Evolutionary conservation across 2,113 vertebrate species (phyloP).

Genomic region (Lota lota): DNA sequence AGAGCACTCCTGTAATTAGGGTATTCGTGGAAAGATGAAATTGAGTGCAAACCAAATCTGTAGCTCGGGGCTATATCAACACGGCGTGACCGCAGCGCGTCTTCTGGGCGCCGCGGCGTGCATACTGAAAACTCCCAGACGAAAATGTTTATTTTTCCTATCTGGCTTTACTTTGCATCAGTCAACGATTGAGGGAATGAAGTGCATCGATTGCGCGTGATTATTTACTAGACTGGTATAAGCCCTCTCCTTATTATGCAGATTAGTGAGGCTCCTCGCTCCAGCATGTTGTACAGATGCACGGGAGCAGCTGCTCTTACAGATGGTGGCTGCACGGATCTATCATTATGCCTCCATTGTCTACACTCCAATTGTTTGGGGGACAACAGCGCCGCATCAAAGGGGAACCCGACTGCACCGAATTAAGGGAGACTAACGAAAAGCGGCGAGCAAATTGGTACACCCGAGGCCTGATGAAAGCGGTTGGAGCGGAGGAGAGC

Average conservation of each 20-base stretch:
- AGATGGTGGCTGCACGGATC: conserved; percentile 99
- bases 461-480: conserved; percentile 70
- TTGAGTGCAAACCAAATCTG: conserved; percentile 66
- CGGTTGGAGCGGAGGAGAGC: conserved; percentile 61
- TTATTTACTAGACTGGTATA: conserved; percentile 99
- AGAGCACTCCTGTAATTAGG: conserved; percentile 69
- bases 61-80: conserved; percentile 78
- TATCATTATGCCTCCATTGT: conserved; percentile 99
- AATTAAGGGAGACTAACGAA: conserved; percentile 80
- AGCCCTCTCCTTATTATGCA: conserved; percentile 99
- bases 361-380: conserved; percentile 90
- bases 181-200: conserved; percentile 91
- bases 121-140: conserved; percentile 78
- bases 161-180: conserved; percentile 24
- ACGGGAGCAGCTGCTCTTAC: conserved; percentile 98
- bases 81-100: conserved; percentile 81
- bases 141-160: conserved; percentile 36
- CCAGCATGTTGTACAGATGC: conserved; percentile 99
- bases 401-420: conserved; percentile 87
- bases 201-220: conserved; percentile 95
- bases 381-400: conserved; percentile 82
- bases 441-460: conserved; percentile 80
- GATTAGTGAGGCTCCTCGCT: conserved; percentile 97
- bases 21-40: conserved; percentile 75
- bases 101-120: conserved; percentile 67